phyloP scores from a whole-genome alignment of 2,888 invertebrate species.

The Fragum whitleyi region DNA sequence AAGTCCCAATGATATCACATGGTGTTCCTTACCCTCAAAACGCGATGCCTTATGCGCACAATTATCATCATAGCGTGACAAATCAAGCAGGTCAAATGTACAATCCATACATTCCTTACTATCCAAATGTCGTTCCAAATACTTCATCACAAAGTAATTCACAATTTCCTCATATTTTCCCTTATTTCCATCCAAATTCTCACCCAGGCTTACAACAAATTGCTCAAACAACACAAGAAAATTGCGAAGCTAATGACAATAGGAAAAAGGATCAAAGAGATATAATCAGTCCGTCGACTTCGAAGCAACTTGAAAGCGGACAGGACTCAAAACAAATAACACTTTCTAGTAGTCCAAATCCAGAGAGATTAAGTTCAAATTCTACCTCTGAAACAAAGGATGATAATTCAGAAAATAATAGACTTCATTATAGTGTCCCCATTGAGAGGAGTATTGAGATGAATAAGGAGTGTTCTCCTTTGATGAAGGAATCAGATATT shows the following conservation, averaged over 20 bases:
- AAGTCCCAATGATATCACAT: not conserved
- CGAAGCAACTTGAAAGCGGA: too few relatives aligned
- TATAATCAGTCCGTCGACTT: too few relatives aligned
- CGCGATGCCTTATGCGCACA: not conserved
- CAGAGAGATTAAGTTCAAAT: too few relatives aligned
- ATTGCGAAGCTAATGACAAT: not conserved
- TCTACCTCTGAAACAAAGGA: too few relatives aligned
- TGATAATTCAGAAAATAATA: not conserved
- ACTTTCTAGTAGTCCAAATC: too few relatives aligned
- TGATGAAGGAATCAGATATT: constrained; percentile 37
- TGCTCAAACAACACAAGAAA: not conserved
- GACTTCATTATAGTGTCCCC: not conserved
- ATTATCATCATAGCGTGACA: not conserved
- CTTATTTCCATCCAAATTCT: constrained; percentile 10
- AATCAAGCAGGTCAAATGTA: not conserved
- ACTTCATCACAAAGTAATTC: not conserved
- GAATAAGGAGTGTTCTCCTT: not conserved
- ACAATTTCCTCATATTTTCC: constrained; percentile 1
- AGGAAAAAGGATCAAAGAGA: not conserved
- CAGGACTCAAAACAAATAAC: too few relatives aligned
- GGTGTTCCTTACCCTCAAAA: not conserved
- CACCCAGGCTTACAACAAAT: constrained; percentile 4
- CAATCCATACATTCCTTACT: not conserved
- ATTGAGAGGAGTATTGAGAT: too few relatives aligned
- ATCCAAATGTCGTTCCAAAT: not conserved